Percentiles rank a stretch among this genome's conserved stretches.
These are phyloP conservation scores for Octomys mimax DNA, from an alignment of 2,797 vertebrate species.

Conservation along the genomic window DNA sequence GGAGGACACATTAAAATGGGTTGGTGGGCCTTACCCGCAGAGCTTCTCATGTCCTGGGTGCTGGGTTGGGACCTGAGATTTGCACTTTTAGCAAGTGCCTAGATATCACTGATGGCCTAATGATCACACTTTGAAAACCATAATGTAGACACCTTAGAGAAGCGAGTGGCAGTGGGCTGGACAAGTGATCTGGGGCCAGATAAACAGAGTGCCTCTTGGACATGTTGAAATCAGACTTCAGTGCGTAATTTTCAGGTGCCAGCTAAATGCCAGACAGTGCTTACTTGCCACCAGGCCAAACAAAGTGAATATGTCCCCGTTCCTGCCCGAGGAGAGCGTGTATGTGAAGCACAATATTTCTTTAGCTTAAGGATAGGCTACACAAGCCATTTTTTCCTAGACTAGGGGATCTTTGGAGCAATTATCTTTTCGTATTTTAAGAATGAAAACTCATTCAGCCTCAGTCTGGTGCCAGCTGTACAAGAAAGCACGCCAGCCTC, in stretches of 20 bases:
- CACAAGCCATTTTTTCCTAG: background rate
- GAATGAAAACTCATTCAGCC: background rate
- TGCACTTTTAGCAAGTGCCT: background rate
- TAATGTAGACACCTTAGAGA: background rate
- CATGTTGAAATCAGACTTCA: background rate
- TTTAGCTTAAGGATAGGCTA: slow-evolving; percentile 26
- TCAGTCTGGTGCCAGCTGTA: background rate
- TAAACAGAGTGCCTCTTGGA: background rate
- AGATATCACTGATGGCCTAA: background rate
- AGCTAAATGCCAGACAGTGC: background rate
- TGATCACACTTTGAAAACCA: background rate
- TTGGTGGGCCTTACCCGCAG: background rate
- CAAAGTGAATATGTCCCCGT: background rate
- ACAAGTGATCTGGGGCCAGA: background rate
- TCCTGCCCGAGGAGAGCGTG: background rate
- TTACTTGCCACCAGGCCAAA: background rate
- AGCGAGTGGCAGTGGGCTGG: background rate
- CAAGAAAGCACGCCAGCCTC: background rate
- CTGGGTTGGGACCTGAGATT: background rate
- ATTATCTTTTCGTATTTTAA: slow-evolving; percentile 54
- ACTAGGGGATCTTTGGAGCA: background rate
- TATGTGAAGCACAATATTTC: background rate
- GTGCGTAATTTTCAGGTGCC: background rate
- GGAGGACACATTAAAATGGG: background rate
- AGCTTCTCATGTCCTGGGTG: background rate